These are phyloP conservation scores for Lacerta viridis DNA, from an alignment of 2,797 vertebrate genomes.

Conservation along the genomic window DNA sequence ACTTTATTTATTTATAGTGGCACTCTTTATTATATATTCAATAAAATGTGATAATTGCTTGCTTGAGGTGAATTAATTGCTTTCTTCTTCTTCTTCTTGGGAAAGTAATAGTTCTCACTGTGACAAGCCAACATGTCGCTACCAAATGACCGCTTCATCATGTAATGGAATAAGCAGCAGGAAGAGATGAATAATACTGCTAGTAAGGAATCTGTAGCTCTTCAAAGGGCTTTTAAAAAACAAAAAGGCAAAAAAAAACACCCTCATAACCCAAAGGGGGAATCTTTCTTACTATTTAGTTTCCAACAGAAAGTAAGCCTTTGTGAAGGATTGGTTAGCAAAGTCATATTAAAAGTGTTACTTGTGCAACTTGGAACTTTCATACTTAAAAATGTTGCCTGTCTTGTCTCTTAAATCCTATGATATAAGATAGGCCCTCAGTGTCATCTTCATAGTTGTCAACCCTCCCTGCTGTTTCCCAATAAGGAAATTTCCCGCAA, in stretches of 20 bases:
- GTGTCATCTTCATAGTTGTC: neutral
- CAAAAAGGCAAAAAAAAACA: neutral
- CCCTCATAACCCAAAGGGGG: no score
- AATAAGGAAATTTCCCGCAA: no score
- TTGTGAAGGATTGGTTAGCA: neutral
- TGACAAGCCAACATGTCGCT: conserved; percentile 35
- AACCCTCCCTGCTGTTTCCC: no score
- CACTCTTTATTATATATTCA: conserved; percentile 16
- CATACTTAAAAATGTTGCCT: neutral
- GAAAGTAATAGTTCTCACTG: conserved; percentile 38
- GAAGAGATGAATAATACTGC: conserved; percentile 7
- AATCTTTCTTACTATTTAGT: neutral
- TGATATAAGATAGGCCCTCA: neutral
- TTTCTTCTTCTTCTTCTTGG: conserved; percentile 23
- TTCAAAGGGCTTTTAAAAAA: neutral
- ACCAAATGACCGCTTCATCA: conserved; percentile 30
- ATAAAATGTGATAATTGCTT: conserved; percentile 38
- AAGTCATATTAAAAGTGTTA: neutral
- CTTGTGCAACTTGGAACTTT: conserved; percentile 2
- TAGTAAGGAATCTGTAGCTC: conserved; percentile 23
- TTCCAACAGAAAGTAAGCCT: neutral
- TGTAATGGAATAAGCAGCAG: conserved; percentile 14
- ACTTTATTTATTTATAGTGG: conserved; percentile 12
- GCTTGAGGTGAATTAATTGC: conserved; percentile 58
- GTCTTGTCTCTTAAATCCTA: neutral